Conservation (phyloP, 2,113 vertebrate genomes). For the Daboia siamensis region DNA sequence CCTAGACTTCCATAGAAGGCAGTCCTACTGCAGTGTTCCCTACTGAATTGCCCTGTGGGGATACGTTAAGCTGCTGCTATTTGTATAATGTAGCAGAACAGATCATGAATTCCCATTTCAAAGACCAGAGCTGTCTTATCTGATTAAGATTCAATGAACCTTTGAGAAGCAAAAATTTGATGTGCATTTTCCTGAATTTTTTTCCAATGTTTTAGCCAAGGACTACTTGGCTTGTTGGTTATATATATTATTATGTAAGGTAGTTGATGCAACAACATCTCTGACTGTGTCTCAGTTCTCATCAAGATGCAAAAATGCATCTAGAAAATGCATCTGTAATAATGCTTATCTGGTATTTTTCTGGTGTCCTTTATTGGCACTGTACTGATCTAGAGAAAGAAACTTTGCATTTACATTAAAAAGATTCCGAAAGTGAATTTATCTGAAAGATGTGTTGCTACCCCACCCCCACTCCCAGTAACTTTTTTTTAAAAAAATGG, state of each 20-base stretch:
- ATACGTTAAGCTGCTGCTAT: not conserved
- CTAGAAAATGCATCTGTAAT: not conserved
- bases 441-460: not conserved
- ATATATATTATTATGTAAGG: not conserved
- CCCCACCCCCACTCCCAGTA: not conserved
- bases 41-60: not conserved
- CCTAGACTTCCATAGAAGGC: not conserved
- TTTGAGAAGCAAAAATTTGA: slow-evolving; percentile 2
- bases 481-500: not conserved
- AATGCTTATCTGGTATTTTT: not conserved
- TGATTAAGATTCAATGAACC: not conserved
- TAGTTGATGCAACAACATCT: not conserved
- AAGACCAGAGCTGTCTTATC: not conserved
- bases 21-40: not conserved
- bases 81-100: not conserved
- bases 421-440: not conserved
- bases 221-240: not conserved
- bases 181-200: not conserved
- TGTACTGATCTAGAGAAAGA: not conserved
- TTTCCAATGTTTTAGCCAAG: not conserved
- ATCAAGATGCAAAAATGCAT: not conserved
- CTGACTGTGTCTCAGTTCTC: not conserved
- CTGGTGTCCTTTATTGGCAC: not conserved
- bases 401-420: not conserved
- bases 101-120: not conserved